Conservation (phyloP, 1,140 invertebrate species). For the Zaprionus ornatus region DNA sequence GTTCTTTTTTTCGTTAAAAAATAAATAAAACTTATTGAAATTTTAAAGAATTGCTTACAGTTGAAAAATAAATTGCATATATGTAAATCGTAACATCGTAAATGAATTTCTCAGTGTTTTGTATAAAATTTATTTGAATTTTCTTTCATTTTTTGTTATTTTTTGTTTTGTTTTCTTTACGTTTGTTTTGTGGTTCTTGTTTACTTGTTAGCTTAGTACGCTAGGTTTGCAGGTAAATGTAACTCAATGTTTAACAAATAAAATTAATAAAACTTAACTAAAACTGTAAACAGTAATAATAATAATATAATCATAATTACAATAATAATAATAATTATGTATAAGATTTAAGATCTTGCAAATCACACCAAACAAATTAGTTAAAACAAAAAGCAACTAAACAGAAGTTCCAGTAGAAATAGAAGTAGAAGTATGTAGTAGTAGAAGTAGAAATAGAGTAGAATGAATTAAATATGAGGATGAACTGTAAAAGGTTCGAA, state of each 20-base stretch:
- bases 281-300: constrained; percentile 47
- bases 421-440: constrained; percentile 11
- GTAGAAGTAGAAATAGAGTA: constrained; percentile 12
- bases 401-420: constrained; percentile 31
- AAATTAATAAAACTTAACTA: constrained; percentile 50
- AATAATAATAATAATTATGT: constrained; percentile 65
- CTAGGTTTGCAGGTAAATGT: constrained; percentile 72
- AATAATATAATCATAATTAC: constrained; percentile 54
- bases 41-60: constrained; percentile 63
- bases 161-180: constrained; percentile 35
- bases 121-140: constrained; percentile 63
- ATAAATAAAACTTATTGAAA: constrained; percentile 73
- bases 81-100: constrained; percentile 18
- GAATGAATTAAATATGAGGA: constrained; percentile 9
- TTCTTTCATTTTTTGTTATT: constrained; percentile 28
- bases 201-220: constrained; percentile 52
- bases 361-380: constrained; percentile 75
- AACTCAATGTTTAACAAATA: constrained; percentile 73
- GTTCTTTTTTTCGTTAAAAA: constrained; percentile 63
- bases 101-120: constrained; percentile 39
- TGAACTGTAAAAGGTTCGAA: constrained; percentile 19
- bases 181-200: constrained; percentile 34
- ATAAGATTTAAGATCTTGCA: constrained; percentile 75
- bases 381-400: constrained; percentile 58
- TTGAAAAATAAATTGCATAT: constrained; percentile 19